Evolutionary conservation across 2,888 invertebrate genomes (phyloP).

Genomic region (Hirtodrosophila duncani): DNA sequence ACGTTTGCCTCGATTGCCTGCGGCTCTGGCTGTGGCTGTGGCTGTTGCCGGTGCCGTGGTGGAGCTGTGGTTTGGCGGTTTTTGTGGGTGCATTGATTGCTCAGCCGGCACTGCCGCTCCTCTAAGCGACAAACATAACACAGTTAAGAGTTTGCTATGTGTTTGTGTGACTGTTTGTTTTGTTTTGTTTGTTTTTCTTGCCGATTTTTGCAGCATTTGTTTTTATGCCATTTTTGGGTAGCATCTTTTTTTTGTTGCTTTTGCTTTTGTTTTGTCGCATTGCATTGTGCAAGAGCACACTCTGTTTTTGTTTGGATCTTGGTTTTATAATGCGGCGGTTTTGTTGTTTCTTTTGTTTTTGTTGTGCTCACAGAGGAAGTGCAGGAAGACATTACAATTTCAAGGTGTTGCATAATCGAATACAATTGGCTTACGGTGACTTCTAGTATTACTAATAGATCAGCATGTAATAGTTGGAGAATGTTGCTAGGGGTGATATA

Average conservation of each 20-base stretch:
- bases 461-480: too few relatives aligned
- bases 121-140: slow-evolving; percentile 57
- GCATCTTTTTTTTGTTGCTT: slow-evolving; percentile 50
- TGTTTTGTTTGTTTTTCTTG: slow-evolving; percentile 42
- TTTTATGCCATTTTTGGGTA: slow-evolving; percentile 67
- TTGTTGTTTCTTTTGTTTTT: slow-evolving; percentile 22
- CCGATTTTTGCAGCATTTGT: slow-evolving; percentile 52
- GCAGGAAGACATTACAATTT: slow-evolving; percentile 17
- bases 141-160: slow-evolving; percentile 19
- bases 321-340: slow-evolving; percentile 33
- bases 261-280: slow-evolving; percentile 29
- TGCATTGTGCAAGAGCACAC: slow-evolving; percentile 51
- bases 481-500: too few relatives aligned
- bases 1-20: slow-evolving; percentile 47
- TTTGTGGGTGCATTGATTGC: slow-evolving; percentile 60
- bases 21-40: slow-evolving; percentile 5
- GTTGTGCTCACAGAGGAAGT: slow-evolving; percentile 12
- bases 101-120: slow-evolving; percentile 46
- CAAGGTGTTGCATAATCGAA: slow-evolving; percentile 31
- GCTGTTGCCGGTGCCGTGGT: neutral
- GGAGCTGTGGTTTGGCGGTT: slow-evolving; percentile 4
- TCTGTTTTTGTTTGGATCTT: slow-evolving; percentile 23
- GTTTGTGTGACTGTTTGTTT: slow-evolving; percentile 19
- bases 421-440: neutral
- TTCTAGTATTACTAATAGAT: neutral